These are phyloP conservation scores for Peribatodes rhomboidaria DNA, from an alignment of 2,888 invertebrate genomes.

Conservation along the genomic window DNA sequence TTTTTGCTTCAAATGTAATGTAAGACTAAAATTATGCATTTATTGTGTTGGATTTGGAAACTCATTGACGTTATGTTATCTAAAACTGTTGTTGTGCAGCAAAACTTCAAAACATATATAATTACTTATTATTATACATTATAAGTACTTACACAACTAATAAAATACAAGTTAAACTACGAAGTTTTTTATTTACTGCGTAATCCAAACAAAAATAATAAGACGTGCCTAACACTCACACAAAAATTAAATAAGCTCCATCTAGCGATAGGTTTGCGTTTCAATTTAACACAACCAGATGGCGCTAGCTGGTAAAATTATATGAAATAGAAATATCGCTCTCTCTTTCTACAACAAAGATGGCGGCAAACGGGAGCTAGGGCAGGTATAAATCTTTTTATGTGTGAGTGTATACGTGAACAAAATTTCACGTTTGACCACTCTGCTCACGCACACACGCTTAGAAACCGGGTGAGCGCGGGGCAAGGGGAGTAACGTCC, in stretches of 20 bases:
- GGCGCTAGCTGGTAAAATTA: conserved; percentile 57
- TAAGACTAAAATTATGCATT: not conserved
- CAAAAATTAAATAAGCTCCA: conserved; percentile 38
- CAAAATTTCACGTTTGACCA: conserved; percentile 86
- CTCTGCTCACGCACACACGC: conserved; percentile 77
- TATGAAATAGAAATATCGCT: conserved; percentile 64
- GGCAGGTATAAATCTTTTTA: conserved; percentile 76
- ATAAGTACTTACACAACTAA: not conserved
- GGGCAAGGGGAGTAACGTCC: conserved; percentile 85
- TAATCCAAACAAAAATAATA: not conserved
- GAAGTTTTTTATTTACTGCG: not conserved
- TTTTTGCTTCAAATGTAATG: no score
- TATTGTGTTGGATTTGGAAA: not conserved
- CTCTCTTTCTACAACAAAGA: conserved; percentile 71
- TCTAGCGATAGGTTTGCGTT: conserved; percentile 38
- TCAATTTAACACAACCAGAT: conserved; percentile 54
- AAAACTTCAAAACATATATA: not conserved
- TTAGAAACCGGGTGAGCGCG: conserved; percentile 77
- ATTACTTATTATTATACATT: not conserved
- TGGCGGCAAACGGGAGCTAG: conserved; percentile 83
- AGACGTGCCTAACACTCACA: not conserved
- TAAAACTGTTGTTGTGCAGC: not conserved
- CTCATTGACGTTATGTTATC: not conserved
- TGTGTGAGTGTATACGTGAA: conserved; percentile 80
- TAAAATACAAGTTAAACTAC: conserved; percentile 5